Evolutionary conservation across 2,888 invertebrate species (phyloP), one percentile per base, ranked within the genome.

Genomic region (Agrotis puta): DNA sequence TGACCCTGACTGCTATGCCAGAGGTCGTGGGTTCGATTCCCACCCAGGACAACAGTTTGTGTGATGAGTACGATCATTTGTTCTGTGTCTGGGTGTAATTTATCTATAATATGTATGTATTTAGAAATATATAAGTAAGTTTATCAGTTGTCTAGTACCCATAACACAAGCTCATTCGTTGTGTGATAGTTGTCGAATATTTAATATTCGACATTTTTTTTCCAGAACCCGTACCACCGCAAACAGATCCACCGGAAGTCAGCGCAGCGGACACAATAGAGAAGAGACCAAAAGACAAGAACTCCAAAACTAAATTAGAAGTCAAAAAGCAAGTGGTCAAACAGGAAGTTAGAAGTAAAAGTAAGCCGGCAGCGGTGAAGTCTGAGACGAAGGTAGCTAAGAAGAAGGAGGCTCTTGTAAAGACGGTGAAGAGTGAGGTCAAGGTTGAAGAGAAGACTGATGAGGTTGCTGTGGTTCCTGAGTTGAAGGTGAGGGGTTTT

Each of bases 221-320:
- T 79, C 75, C 0, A 93, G 93, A 91, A 79, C 75, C 90, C 24
- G 77, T 85, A 7, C 77, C 87, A 39, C 88, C 91, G 0, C 89
- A 90, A 0, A 86, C 87, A 47, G 94, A 94, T 2, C 91, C 94
- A 0, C 94, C 94, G 0, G 95, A 94, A 79, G 95, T 94, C 2
- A 92, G 92, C 63, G 94, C 94, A 13, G 92, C 94, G 0, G 94
- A 93, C 43, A 11, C 89, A 89, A 2, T 87, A 87, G 77, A 77
- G 1, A 63, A 79, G 47, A 73, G 85, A 62, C 86, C 87, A 9
- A 89, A 86, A 64, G 92, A 92, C 18, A 91, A 89, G 33, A 92
- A 91, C 16, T 74, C 78, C 2, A 85, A 82, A 62, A 43, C 81
- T 0, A 81, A 86, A 63, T 48, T 75, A 33, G 86, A 85, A 0